phyloP scores from a whole-genome alignment of 2,797 vertebrate species.

The Apogon hyalosoma region DNA sequence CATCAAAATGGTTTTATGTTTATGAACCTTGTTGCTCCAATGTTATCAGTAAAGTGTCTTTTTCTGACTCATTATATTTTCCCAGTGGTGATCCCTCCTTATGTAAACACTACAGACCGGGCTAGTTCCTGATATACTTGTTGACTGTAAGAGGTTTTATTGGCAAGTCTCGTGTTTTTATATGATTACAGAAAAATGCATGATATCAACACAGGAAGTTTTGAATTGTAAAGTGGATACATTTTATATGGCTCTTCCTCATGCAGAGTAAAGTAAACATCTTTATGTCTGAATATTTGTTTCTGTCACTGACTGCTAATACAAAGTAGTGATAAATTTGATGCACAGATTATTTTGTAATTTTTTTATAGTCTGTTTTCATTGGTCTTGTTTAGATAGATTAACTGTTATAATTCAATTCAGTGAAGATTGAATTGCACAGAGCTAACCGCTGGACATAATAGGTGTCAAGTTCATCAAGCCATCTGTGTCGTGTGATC shows the following conservation, averaged over 20 bases:
- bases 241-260: slow-evolving; percentile 27
- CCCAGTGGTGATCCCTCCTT: slow-evolving; percentile 22
- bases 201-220: slow-evolving; percentile 17
- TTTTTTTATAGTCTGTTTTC: background rate
- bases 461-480: background rate
- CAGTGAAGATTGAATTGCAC: background rate
- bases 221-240: background rate
- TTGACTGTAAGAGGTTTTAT: slow-evolving; percentile 14
- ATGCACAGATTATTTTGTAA: background rate
- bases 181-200: slow-evolving; percentile 13
- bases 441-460: no score
- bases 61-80: background rate
- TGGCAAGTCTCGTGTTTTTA: slow-evolving; percentile 9
- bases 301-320: background rate
- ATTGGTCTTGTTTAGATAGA: background rate
- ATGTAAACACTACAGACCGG: slow-evolving; percentile 28
- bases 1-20: slow-evolving; percentile 2
- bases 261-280: slow-evolving; percentile 11
- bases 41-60: background rate
- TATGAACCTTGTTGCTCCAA: background rate
- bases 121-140: background rate
- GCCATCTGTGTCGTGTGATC: background rate
- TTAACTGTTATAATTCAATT: no score
- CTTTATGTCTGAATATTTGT: background rate
- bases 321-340: background rate